Base-by-base conservation (phyloP, 1,140 invertebrate genomes). In the Ceratitis capitata region DNA sequence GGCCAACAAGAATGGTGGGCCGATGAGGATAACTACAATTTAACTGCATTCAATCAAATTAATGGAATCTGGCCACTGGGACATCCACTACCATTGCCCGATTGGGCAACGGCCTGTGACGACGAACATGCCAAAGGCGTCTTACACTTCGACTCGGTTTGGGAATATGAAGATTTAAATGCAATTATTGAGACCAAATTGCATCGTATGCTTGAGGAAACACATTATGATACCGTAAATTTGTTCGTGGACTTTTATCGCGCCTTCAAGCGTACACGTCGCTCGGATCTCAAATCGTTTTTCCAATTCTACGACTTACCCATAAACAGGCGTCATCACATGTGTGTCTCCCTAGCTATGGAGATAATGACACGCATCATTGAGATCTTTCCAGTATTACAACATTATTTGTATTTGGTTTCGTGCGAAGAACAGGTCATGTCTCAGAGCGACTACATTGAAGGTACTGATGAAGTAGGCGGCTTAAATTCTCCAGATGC, bases 381-480 rank as follows among this genome's bases (percentile, higher is more conserved):
- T 61, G 91, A 93, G 82, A 93, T 93, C 87, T 95, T 94, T 87
- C 94, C 95, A n/a, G 94, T 95, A 83, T 92, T 96, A 87, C 93
- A 92, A 12, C 93, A 93, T 83, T 94, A 94, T 88, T 93, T 96
- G 84, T 96, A 95, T 88, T 92, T 98, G 87, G 95, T 96, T 49
- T 98, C 97, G 19, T 98, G 97, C 89, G 97, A 98, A 92, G 97
- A 98, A 92, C 95, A 95, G 74, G 95, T 97, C 85, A 94, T 94
- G 58, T 93, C 95, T 74, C 93, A 95, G 61, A 91, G 93, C n/a
- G 93, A 93, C 45, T 96, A 96, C 88, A 94, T 96, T 1, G 92
- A 93, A 61, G 61, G 89, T 74, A 89, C 88, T 61, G 92, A 94
- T 84, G 93, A 94, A 32, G 93, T 92, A 2, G 92, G 93, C 74